phyloP scores from a whole-genome alignment of 2,113 vertebrate species.

The Procapra przewalskii region DNA sequence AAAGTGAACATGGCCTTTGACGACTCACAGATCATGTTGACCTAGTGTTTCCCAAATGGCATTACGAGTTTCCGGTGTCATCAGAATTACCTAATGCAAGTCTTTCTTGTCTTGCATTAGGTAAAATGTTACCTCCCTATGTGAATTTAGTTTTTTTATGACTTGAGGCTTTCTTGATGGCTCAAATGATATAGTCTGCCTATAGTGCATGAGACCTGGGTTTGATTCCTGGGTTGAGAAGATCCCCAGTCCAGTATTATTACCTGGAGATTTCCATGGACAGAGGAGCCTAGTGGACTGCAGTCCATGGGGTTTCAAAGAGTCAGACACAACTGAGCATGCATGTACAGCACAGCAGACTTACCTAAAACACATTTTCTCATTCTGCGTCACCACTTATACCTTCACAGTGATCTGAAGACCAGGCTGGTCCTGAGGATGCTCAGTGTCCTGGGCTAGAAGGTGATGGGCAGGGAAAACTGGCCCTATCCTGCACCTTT shows the following conservation, averaged over 20 bases:
- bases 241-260: neutral
- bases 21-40: neutral
- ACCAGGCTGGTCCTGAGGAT: neutral
- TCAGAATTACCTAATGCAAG: neutral
- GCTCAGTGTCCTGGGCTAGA: neutral
- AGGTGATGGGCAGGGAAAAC: neutral
- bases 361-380: neutral
- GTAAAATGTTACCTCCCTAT: neutral
- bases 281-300: neutral
- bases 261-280: neutral
- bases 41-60: neutral
- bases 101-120: neutral
- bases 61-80: accelerated
- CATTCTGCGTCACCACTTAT: neutral
- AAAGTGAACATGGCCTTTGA: neutral
- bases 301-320: neutral
- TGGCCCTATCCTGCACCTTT: neutral
- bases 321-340: neutral
- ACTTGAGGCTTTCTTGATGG: neutral
- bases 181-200: neutral
- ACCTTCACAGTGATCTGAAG: neutral
- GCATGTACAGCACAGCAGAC: neutral
- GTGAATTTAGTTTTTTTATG: neutral
- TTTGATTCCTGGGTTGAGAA: neutral
- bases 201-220: neutral